Evolutionary conservation across 1,140 invertebrate genomes (phyloP).

Genomic region (Drosophila prosaltans): DNA sequence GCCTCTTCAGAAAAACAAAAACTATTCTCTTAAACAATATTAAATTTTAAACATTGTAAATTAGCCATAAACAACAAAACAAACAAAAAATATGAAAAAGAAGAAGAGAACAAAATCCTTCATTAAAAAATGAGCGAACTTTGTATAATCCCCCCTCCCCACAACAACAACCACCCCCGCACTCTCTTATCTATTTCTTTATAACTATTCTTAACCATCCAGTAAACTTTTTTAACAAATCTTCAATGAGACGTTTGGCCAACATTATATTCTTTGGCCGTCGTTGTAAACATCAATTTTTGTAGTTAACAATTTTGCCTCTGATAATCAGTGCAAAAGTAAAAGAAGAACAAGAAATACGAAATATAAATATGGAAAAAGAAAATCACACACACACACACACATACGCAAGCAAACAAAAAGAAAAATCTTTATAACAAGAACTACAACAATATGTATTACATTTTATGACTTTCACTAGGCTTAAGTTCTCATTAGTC

Average conservation of each 20-base stretch:
- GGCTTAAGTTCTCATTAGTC: conserved; percentile 69
- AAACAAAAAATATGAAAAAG: conserved; percentile 5
- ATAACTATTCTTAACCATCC: not conserved
- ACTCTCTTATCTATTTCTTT: not conserved
- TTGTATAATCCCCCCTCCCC: not conserved
- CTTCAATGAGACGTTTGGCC: conserved; percentile 1
- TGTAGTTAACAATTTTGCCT: conserved; percentile 45
- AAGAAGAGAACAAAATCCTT: not conserved
- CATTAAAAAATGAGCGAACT: conserved; percentile 1
- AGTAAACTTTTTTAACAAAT: conserved; percentile 13
- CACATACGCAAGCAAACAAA: conserved; percentile 40
- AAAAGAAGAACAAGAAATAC: not conserved
- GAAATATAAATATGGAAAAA: not conserved
- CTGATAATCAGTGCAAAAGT: conserved; percentile 74
- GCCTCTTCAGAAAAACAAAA: conserved; percentile 4
- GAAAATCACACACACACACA: conserved; percentile 42
- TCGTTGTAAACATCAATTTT: conserved; percentile 13
- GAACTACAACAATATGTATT: conserved; percentile 60
- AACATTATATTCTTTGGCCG: too few relatives aligned
- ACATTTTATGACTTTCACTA: conserved; percentile 64
- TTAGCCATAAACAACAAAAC: conserved; percentile 20
- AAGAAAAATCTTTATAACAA: conserved; percentile 20
- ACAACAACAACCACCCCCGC: not conserved
- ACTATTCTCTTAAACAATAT: conserved; percentile 7
- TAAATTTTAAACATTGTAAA: conserved; percentile 16